Evolutionary conservation across 2,797 vertebrate genomes (phyloP).

Genomic region (Lagodon rhomboides): DNA sequence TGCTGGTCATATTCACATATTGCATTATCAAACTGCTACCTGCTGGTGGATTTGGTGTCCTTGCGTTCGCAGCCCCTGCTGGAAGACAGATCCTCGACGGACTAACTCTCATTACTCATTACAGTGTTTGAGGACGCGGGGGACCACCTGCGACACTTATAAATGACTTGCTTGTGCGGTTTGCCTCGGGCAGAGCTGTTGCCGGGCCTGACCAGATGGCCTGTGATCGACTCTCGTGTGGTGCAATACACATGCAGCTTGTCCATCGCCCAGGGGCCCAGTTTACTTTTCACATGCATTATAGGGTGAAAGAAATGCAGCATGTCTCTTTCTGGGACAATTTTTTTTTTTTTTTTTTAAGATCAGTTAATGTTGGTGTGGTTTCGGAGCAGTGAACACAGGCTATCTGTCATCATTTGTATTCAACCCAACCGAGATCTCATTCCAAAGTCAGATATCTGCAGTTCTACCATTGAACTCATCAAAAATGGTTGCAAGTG

Average conservation of each 20-base stretch:
- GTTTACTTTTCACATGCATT: slow-evolving; percentile 56
- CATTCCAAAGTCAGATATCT: background rate
- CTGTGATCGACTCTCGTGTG: slow-evolving; percentile 73
- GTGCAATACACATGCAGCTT: slow-evolving; percentile 59
- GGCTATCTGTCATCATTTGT: background rate
- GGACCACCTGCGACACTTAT: slow-evolving; percentile 80
- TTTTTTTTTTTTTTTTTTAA: background rate
- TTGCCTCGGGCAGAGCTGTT: slow-evolving; percentile 69
- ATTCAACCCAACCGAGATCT: background rate
- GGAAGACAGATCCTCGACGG: slow-evolving; percentile 72
- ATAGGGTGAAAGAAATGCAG: slow-evolving; percentile 44
- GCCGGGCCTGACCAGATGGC: slow-evolving; percentile 76
- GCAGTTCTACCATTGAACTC: background rate
- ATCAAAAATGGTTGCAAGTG: background rate
- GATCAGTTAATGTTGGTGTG: background rate
- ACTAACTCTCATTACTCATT: slow-evolving; percentile 79
- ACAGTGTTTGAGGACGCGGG: slow-evolving; percentile 75
- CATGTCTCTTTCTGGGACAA: slow-evolving; percentile 13
- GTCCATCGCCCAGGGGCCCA: slow-evolving; percentile 54
- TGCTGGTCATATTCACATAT: slow-evolving; percentile 62
- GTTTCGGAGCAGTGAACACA: background rate
- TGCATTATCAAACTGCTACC: slow-evolving; percentile 55
- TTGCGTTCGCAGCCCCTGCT: slow-evolving; percentile 67
- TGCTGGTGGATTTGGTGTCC: slow-evolving; percentile 69
- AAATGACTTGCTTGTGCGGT: slow-evolving; percentile 79